Conservation (phyloP, 2,888 invertebrate genomes). For the Sminthurinus aureus region DNA sequence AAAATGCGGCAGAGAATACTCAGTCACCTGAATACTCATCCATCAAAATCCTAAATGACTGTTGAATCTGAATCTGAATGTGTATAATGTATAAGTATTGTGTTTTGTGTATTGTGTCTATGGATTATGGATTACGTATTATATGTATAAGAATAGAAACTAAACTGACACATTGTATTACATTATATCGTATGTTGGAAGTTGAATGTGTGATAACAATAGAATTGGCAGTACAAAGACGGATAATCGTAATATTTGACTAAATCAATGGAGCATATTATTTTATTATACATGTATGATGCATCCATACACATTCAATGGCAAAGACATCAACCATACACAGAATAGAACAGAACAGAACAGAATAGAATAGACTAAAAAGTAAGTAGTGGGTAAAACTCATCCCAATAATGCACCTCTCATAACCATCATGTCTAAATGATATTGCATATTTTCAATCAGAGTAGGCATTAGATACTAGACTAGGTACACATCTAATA, state of each 20-base stretch:
- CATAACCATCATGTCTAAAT: background rate
- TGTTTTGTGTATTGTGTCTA: background rate
- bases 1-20: too few species aligned
- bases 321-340: background rate
- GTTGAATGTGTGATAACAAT: slow-evolving; percentile 19
- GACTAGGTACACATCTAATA: too few species aligned
- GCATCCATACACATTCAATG: background rate
- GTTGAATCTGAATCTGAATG: background rate
- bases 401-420: too few species aligned
- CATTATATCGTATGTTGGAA: background rate
- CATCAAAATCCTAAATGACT: background rate
- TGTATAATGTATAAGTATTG: too few species aligned
- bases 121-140: background rate
- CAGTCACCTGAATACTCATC: background rate
- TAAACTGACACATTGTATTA: too few species aligned
- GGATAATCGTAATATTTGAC: slow-evolving; percentile 32
- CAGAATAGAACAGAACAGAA: too few species aligned
- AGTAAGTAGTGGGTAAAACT: too few species aligned
- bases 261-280: slow-evolving; percentile 33
- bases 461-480: background rate
- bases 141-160: background rate
- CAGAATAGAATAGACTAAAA: background rate
- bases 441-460: background rate
- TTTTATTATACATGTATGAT: slow-evolving; percentile 1
- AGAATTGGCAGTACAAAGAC: slow-evolving; percentile 18